These are phyloP conservation scores for Sinelater perroti DNA, from an alignment of 2,888 invertebrate genomes.

Conservation along the genomic window DNA sequence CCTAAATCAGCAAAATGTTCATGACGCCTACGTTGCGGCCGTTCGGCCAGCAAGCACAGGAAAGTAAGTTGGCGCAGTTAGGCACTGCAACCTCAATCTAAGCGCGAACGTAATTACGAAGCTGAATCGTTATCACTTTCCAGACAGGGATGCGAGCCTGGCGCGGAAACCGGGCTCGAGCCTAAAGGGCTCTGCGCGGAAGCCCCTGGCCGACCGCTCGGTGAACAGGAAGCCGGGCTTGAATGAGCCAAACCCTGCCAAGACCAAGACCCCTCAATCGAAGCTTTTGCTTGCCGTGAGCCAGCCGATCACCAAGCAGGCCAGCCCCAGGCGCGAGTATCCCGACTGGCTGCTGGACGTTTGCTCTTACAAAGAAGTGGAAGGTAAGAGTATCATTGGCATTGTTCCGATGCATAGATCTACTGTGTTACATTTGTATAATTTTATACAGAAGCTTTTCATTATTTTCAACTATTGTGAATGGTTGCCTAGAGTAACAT, in stretches of 20 bases:
- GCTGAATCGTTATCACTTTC: neutral
- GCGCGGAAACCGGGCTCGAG: conserved; percentile 43
- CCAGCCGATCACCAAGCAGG: neutral
- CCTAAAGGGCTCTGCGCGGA: conserved; percentile 39
- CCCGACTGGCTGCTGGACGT: conserved; percentile 39
- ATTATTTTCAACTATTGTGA: no score
- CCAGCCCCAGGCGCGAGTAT: conserved; percentile 31
- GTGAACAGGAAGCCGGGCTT: conserved; percentile 38
- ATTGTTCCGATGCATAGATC: no score
- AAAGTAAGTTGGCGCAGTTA: conserved; percentile 25
- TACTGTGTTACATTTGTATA: no score
- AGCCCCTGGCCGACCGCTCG: conserved; percentile 47
- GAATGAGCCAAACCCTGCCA: neutral
- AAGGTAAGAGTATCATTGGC: conserved; percentile 34
- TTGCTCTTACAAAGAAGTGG: conserved; percentile 38
- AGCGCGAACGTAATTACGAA: neutral
- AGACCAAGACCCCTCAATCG: conserved; percentile 11
- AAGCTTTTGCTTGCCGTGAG: neutral
- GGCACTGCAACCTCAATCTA: no score
- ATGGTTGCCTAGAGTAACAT: no score
- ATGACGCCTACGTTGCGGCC: neutral
- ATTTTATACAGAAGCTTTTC: no score
- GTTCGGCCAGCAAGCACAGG: conserved; percentile 9
- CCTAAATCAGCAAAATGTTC: conserved; percentile 7
- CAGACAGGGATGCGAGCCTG: conserved; percentile 24